Base-by-base conservation (phyloP, 2,888 invertebrate genomes). In the Mythimna ferrago region DNA sequence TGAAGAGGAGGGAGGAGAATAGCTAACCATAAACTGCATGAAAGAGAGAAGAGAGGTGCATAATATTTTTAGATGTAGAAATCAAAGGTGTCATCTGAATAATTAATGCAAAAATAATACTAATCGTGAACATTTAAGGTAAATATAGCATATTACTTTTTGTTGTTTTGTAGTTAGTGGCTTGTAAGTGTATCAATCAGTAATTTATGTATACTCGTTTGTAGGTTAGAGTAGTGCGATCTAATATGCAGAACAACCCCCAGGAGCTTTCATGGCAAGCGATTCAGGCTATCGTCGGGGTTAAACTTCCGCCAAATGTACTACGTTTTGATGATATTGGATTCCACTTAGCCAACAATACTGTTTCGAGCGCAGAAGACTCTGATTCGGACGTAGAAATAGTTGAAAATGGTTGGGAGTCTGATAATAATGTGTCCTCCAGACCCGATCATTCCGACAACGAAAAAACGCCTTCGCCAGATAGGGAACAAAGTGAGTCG, bases 31-130 rank as follows among this genome's bases (percentile, higher is more conserved):
- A 76, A 66, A 74, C 53, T 76, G 35, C 35, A 1, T 51, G 10
- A 10, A 68, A n/a, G 73, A 72, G 57, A 71, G 71, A 41, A 68
- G 71, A 67, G 77, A 66, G 85, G 84, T 87, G 86, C 86, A 95
- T 95, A 96, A 96, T 96, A 96, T 96, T 96, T 96, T 96, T 96
- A 96, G 96, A 96, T 96, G 96, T 96, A 96, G 96, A 93, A 94
- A 94, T 93, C 92, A 94, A 89, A 89, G 92, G 94, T 95, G 95
- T 94, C 94, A 94, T 93, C 93, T 90, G 90, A 92, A 90, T 92
- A 83, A 92, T 91, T 92, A 90, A 89, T 88, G 87, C 75, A 89
- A 90, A 89, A 90, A 88, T 88, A 88, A 89, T 86, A 87, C 83
- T 90, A 90, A 90, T 93, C 93, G 92, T 92, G 91, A 91, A 91